Evolutionary conservation across 2,888 invertebrate species (phyloP), one percentile per base, ranked within the genome.

Genomic region (Volucella inanis): DNA sequence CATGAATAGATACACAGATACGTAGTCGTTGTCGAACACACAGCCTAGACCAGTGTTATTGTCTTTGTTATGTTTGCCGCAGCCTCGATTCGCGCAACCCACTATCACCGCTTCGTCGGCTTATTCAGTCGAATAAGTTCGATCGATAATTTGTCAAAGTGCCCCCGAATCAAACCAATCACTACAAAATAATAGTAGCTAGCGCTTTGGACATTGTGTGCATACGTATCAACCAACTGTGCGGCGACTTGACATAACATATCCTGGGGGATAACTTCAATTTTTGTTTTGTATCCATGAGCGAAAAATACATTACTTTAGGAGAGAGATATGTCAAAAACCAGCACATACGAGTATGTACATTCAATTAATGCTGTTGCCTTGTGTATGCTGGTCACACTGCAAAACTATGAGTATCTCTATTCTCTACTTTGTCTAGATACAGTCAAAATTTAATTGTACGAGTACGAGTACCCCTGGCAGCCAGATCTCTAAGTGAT

Each of bases 101-200:
- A 47, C 14, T 10, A 47, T 50, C 52, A 10, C 41, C 43, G 59
- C 41, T 47, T 31, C 31, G 6, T 31, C 31, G 31, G 61, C 68
- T 75, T 65, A 59, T 79, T 75, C 72, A 55, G 62, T 71, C 78
- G 78, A 74, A 43, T 62, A 74, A 70, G 75, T 80, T 59, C 70
- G 80, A 84, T 84, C 84, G 84, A 84, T 84, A 84, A 84, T 84
- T 84, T 84, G 84, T 84, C 84, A 80, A 84, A 84, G 84, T 84
- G 80, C 84, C 79, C 84, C 79, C 80, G 80, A 84, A 80, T 79
- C 79, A 75, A 84, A 59, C 70, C 84, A 84, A 84, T 84, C 80
- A 79, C 71, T 31, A 31, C 80, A 79, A 71, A 80, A 84, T 79
- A 79, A 79, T 75, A 76, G 80, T 70, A 76, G 80, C 80, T 6